Evolutionary conservation across 2,888 invertebrate species (phyloP), one percentile per base, ranked within the genome.

Genomic region (Pachliopta kotzebuea): DNA sequence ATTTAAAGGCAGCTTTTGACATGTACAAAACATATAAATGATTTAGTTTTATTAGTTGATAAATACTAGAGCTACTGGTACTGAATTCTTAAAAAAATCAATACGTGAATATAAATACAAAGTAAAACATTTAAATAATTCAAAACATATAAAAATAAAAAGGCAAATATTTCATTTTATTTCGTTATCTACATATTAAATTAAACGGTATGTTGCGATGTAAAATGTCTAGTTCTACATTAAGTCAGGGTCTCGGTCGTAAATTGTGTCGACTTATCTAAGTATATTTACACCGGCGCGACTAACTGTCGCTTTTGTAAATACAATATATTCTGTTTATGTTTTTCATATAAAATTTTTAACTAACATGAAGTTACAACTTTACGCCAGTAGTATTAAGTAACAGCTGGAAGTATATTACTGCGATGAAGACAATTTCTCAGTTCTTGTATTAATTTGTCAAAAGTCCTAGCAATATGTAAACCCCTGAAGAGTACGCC

Each of bases 201-300:
- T 29, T 37, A 17, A 42, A 18, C 11, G 20, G n/a, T 54, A n/a
- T 7, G n/a, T 60, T 58, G 20, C 14, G 24, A 54, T 57, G n/a
- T 56, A n/a, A 50, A 60, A 50, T 23, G 31, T 18, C 63, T 64
- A 59, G 59, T 42, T 54, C 24, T 23, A 62, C 58, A 23, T 29
- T n/a, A 53, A 52, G 58, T 58, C 55, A 56, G 68, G 72, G 71
- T 67, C 69, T 67, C 67, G 69, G 74, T 79, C 79, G 72, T 88
- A 88, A 88, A 87, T 88, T 83, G 81, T 72, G 62, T 69, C 68
- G 74, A 83, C 78, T 83, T 88, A 86, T 87, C 86, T 83, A 86
- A 86, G 85, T 83, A 71, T 87, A 82, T 87, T 86, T 87, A 79
- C 84, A 69, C 67, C 70, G 56, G 60, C 64, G 64, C 75, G 75